Percentiles rank a stretch among this genome's conserved stretches.
Conservation (phyloP, 2,888 invertebrate genomes). For the Leptinotarsa rubiginosa region DNA sequence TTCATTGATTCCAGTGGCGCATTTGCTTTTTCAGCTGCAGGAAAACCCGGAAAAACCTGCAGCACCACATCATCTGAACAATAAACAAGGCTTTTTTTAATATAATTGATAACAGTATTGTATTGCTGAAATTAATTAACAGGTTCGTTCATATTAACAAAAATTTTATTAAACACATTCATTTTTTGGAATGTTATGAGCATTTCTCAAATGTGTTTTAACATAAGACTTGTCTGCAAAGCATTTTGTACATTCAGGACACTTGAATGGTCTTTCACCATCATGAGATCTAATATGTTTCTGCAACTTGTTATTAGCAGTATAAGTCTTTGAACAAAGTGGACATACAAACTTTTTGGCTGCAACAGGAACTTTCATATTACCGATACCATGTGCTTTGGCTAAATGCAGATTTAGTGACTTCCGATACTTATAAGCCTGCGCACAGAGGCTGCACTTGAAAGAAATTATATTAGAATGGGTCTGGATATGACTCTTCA, state of each 20-base stretch:
- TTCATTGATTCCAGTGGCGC: no score
- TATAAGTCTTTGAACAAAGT: conserved; percentile 58
- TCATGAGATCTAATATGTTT: conserved; percentile 60
- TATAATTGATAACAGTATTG: neutral
- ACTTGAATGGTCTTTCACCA: conserved; percentile 58
- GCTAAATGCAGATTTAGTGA: conserved; percentile 69
- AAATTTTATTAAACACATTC: neutral
- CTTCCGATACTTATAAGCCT: conserved; percentile 69
- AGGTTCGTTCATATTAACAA: neutral
- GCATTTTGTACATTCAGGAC: conserved; percentile 57
- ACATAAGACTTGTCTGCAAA: conserved; percentile 70
- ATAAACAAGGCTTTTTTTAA: neutral
- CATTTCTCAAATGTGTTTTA: conserved; percentile 68
- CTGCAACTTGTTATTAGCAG: conserved; percentile 59
- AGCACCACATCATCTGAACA: no score
- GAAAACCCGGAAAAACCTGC: no score
- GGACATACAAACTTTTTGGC: conserved; percentile 66
- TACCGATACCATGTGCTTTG: conserved; percentile 65
- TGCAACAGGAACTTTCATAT: conserved; percentile 66
- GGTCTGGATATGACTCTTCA: conserved; percentile 58
- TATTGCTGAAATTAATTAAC: neutral
- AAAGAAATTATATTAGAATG: conserved; percentile 57
- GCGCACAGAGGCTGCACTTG: conserved; percentile 68
- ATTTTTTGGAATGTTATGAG: conserved; percentile 60
- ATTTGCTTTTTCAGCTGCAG: no score